Conservation (phyloP, 2,113 vertebrate species). For the Vulpes lagopus region DNA sequence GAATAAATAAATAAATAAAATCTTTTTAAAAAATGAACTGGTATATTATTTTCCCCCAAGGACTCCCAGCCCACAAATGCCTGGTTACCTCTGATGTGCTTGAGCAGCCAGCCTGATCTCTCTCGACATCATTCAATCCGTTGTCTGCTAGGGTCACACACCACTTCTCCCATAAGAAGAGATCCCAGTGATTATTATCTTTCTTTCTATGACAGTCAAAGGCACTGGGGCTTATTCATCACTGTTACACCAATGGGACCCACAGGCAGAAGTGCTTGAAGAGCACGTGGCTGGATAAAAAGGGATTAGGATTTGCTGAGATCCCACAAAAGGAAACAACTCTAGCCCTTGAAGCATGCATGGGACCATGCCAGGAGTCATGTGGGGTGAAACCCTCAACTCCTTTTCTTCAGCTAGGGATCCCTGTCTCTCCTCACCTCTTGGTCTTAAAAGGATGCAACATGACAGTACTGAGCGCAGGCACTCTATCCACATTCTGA, state of each 20-base stretch:
- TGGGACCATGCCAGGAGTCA: not conserved
- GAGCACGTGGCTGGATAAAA: not conserved
- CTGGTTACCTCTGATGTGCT: not conserved
- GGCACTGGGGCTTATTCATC: not conserved
- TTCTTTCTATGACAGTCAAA: not conserved
- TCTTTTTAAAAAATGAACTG: not conserved
- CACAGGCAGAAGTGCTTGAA: not conserved
- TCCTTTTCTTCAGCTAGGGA: not conserved
- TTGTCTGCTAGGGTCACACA: not conserved
- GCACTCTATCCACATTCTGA: fast-evolving
- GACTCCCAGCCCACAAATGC: not conserved
- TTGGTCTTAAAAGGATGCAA: not conserved
- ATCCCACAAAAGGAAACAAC: not conserved
- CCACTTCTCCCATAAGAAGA: not conserved
- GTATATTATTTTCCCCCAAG: not conserved
- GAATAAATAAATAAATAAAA: too few relatives aligned
- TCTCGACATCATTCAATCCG: not conserved
- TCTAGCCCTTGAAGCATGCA: not conserved
- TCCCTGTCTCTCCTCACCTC: not conserved
- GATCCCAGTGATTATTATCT: too few relatives aligned
- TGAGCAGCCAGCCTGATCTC: not conserved
- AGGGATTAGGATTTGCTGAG: not conserved
- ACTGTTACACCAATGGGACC: fast-evolving
- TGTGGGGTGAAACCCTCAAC: not conserved
- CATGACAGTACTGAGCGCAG: not conserved